Evolutionary conservation across 2,113 vertebrate species (phyloP).

Genomic region (Gobio gobio): DNA sequence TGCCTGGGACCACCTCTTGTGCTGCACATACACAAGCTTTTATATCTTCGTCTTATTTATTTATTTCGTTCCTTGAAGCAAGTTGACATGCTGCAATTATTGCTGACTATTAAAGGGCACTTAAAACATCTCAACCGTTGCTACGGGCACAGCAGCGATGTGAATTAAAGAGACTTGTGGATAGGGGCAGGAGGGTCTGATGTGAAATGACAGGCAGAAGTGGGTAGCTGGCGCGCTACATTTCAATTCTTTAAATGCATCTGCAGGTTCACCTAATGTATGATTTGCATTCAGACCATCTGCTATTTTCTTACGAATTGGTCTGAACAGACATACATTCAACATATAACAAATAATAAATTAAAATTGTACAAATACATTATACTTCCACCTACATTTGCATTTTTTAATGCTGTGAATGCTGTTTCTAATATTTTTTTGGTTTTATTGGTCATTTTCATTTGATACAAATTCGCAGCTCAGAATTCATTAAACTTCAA

Average conservation of each 20-base stretch:
- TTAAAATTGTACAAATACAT: no score
- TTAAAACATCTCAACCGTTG: constrained; percentile 66
- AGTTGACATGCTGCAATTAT: constrained; percentile 73
- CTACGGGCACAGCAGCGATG: constrained; percentile 27
- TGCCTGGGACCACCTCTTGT: constrained; percentile 59
- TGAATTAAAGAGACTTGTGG: constrained; percentile 47
- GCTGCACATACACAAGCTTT: constrained; percentile 73
- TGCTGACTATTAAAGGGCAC: constrained; percentile 78
- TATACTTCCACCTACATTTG: background rate
- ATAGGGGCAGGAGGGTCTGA: constrained; percentile 48
- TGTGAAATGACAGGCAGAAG: constrained; percentile 61
- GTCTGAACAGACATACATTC: no score
- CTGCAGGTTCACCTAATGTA: constrained; percentile 30
- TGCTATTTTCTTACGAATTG: no score
- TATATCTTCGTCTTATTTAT: constrained; percentile 83
- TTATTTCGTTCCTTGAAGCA: constrained; percentile 74
- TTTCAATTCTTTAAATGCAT: constrained; percentile 48
- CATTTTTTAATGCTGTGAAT: background rate
- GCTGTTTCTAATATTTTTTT: no score
- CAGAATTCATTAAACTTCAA: background rate
- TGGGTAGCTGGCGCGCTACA: constrained; percentile 45
- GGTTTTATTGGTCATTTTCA: background rate
- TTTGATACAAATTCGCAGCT: background rate
- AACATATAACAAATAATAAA: no score
- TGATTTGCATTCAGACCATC: background rate